phyloP scores from a whole-genome alignment of 2,797 vertebrate species.

The Fundulus diaphanus region DNA sequence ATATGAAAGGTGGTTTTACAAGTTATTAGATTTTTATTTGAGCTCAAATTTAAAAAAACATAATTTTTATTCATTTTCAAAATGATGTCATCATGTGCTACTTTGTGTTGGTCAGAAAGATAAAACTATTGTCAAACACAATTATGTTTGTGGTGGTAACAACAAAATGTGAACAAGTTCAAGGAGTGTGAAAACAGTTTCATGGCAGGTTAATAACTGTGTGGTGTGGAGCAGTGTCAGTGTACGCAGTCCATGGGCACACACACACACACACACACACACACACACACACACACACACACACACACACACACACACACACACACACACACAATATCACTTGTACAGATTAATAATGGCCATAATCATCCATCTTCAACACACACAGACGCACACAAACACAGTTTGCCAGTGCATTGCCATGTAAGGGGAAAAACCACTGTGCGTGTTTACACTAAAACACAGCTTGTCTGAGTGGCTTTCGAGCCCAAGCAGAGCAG shows the following conservation, averaged over 20 bases:
- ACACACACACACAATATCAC: slow-evolving; percentile 26
- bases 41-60: not conserved
- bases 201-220: not conserved
- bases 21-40: not conserved
- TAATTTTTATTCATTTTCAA: not conserved
- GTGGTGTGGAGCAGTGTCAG: not conserved
- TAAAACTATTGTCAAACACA: not conserved
- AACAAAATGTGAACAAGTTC: not conserved
- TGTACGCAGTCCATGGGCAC: too few species aligned
- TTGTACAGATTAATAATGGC: slow-evolving; percentile 68
- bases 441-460: slow-evolving; percentile 82
- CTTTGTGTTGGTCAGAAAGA: not conserved
- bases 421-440: slow-evolving; percentile 83
- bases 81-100: not conserved
- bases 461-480: slow-evolving; percentile 75
- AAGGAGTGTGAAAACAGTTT: not conserved
- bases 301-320: slow-evolving; percentile 38
- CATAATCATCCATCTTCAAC: slow-evolving; percentile 70
- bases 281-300: slow-evolving; percentile 23
- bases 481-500: slow-evolving; percentile 70
- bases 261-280: slow-evolving; percentile 30
- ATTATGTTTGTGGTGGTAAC: not conserved
- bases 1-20: too few species aligned
- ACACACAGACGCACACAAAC: slow-evolving; percentile 60
- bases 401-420: slow-evolving; percentile 75